Evolutionary conservation across 2,113 vertebrate species (phyloP), one percentile per base, ranked within the genome.

Genomic region (Dromaius novaehollandiae): DNA sequence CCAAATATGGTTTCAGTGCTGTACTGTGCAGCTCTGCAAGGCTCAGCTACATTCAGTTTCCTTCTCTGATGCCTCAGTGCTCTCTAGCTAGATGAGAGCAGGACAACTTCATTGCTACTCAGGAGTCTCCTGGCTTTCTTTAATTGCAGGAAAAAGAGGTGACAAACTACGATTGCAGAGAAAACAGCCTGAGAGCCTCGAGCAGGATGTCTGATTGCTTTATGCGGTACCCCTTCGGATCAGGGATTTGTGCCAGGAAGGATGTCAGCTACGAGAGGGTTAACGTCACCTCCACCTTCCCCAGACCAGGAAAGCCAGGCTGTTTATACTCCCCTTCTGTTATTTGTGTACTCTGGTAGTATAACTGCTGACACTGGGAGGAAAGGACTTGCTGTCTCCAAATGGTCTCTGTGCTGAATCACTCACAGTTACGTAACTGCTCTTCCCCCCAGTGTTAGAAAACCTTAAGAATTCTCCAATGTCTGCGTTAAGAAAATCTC

Each of bases 341-440:
- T 69, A 65, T 55, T 82, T 85, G n/a, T 15, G 9, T 40, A 20
- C 32, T n/a, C 4, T 12, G 25, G 74, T 71, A 71, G 58, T 60
- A 61, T 61, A 5, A 2, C 56, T 7, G 9, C 74, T 81, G 82
- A 65, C 79, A 88, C 79, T 0, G 0, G 63, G 73, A 69, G 64
- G 73, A 66, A 58, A 84, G 69, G 58, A 81, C 89, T 87, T 3
- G 0, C 34, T 0, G 24, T 44, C 64, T 87, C 58, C 53, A 61
- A 68, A 56, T 66, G 71, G 85, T 80, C 89, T 55, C 69, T 44
- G 55, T 82, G 70, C 75, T 95, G 95, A 88, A 70, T 94, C 86
- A 82, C 64, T 79, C n/a, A 65, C n/a, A 32, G n/a, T 86, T 79
- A 53, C 2, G 2, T 36, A 87, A 91, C 36, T 40, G 55, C 75